Base-by-base conservation (phyloP, 92 coral and sea anemone species). In the Micromussa lordhowensis region DNA sequence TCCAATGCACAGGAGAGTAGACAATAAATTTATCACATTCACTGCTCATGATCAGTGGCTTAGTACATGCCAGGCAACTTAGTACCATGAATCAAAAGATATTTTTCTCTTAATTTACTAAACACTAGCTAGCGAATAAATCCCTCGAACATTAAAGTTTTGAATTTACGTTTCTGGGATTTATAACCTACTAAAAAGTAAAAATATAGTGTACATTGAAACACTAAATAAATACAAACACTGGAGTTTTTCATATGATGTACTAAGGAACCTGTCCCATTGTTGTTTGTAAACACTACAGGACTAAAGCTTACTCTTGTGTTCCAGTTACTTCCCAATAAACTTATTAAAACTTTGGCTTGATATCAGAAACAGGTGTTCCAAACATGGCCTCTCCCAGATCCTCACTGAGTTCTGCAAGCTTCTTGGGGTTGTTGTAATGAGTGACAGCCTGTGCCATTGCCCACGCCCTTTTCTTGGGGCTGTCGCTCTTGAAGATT, bases 391-490 rank as follows among this genome's bases (percentile, higher is more conserved):
- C 98, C 77, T 96, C 95, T 53, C 99, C 99, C 72, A 97, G 90
- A 84, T 97, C 96, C 70, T 97, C 99, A 73, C 99, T 97, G 4
- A 97, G 90, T 83, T 97, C 99, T 16, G 99, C 99, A 79, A 97
- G 82, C 84, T 97, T 97, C 85, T 93, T 92, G 77, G 99, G 98
- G 85, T 97, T 96, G 75, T 94, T 96, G 83, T 91, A 97, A 76
- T 97, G 95, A 35, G 99, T 97, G 54, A 97, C 99, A 29, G 98
- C 95, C 75, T 97, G 99, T 3, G 99, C 99, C 99, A 97, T 97
- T 63, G 99, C 99, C 88, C 91, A 85, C 0, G 99, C 99, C 17
- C 99, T 94, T 82, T 97, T 97, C 58, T 93, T 68, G 18, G 99
- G 99, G 76, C 95, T 92, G 66, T 91, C 93, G 68, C 99, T 97